Evolutionary conservation across 2,797 vertebrate genomes (phyloP), one percentile per base, ranked within the genome.

Genomic region (Rhadinocentrus ornatus): DNA sequence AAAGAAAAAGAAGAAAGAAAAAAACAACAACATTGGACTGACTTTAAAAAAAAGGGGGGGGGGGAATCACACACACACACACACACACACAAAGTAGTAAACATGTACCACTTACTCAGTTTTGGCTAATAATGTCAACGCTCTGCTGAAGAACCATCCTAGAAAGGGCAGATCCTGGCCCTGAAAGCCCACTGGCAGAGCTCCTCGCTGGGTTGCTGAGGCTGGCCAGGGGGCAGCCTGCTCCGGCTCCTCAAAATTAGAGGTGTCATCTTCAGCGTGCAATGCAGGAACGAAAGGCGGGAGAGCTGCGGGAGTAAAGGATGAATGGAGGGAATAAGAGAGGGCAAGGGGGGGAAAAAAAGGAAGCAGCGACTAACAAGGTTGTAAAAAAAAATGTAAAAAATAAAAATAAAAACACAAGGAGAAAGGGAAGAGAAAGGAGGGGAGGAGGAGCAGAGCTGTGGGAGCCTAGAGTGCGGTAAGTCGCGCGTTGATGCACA

Each of bases 241-340:
- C 95, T 96, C 96, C 88, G 95, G 96, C 94, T 97, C 98, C 96
- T 99, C 97, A 92, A 99, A 99, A 99, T 99, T 98, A 93, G 97
- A 99, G 94, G 96, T 97, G 96, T 99, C 98, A 99, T 99, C 98
- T 84, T 99, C 97, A 88, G 96, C 95, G 80, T 95, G 95, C 92
- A 99, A 95, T 69, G 96, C 95, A 91, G 98, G 98, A 94, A 99
- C 96, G 93, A 99, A 99, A 88, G 97, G 98, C 89, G 98, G 98
- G 94, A 97, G 96, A 93, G 94, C 98, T 99, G 95, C 81, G 82
- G 86, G 82, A 86, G 78, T 80, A 66, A 66, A 63, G 92, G 94
- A 84, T 65, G 70, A 85, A 86, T 74, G 78, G 76, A 75, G 84
- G 87, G 79, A 92, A 90, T 92, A 91, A 92, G 91, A 94, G 86